phyloP scores from a whole-genome alignment of 2,113 vertebrate genomes.

The Leucopsar rothschildi region DNA sequence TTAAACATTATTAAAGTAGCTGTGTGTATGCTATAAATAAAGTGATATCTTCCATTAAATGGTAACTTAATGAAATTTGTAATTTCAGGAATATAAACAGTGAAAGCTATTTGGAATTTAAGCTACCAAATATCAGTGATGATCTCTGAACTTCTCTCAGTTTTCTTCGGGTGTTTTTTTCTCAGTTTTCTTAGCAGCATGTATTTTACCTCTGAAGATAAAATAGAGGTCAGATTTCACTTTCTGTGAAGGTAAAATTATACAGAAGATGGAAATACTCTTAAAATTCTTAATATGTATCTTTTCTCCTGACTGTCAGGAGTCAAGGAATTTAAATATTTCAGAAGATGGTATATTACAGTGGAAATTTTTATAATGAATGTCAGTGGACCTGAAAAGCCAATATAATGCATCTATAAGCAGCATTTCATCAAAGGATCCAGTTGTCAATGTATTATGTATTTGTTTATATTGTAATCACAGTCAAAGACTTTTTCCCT shows the following conservation, averaged over 20 bases:
- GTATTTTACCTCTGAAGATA: neutral
- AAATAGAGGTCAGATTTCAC: neutral
- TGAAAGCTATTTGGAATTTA: neutral
- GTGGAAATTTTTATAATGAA: neutral
- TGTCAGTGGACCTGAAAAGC: neutral
- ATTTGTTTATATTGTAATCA: neutral
- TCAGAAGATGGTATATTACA: neutral
- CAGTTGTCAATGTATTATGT: neutral
- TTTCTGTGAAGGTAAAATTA: neutral
- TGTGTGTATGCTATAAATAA: neutral
- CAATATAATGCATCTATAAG: neutral
- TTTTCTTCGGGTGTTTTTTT: neutral
- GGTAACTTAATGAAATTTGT: neutral
- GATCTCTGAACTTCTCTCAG: neutral
- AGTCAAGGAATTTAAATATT: conserved; percentile 6
- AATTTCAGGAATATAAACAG: neutral
- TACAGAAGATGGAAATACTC: neutral
- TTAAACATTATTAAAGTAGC: neutral
- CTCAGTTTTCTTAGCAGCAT: neutral
- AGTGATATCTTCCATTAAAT: neutral
- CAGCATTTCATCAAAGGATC: neutral
- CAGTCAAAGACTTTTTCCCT: neutral
- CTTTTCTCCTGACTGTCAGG: neutral
- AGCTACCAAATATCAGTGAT: neutral
- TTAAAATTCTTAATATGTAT: neutral